These are phyloP conservation scores for Morbakka virulenta DNA, from an alignment of 30 jellyfish, hydroid and myxozoan genomes.

Conservation along the genomic window DNA sequence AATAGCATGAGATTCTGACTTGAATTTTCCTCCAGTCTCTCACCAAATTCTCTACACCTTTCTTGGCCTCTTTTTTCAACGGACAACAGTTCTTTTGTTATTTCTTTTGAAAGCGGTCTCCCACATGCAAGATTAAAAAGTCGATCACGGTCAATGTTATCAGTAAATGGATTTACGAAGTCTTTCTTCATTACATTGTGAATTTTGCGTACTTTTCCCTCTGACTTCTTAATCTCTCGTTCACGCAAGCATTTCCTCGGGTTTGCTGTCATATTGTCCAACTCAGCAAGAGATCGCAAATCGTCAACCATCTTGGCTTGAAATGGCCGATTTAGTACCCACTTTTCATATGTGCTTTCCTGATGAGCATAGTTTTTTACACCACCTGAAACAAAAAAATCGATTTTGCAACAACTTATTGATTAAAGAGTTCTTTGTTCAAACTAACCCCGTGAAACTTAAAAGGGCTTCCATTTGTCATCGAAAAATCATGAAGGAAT, in stretches of 20 bases:
- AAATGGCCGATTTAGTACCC: slow-evolving; percentile 46
- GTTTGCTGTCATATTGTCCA: neutral
- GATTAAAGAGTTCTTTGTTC: too few relatives aligned
- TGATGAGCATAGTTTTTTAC: slow-evolving; percentile 21
- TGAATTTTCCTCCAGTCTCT: neutral
- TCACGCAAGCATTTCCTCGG: slow-evolving; percentile 30
- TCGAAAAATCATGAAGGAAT: too few relatives aligned
- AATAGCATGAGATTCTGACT: slow-evolving; percentile 1
- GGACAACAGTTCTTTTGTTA: neutral
- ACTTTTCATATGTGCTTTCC: slow-evolving; percentile 25
- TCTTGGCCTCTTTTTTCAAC: slow-evolving; percentile 27
- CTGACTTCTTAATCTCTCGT: slow-evolving; percentile 5
- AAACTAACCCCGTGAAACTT: too few relatives aligned
- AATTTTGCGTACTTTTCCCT: slow-evolving; percentile 5
- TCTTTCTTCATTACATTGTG: neutral
- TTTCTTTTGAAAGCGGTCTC: slow-evolving; percentile 4
- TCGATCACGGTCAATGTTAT: slow-evolving; percentile 2
- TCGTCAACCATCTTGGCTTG: slow-evolving; percentile 39
- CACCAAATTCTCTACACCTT: neutral
- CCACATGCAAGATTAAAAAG: slow-evolving; percentile 27
- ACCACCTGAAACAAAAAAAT: slow-evolving; percentile 28
- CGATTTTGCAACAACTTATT: too few relatives aligned
- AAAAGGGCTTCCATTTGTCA: too few relatives aligned
- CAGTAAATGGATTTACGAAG: slow-evolving; percentile 14
- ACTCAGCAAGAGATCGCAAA: neutral